Percentiles rank a stretch among this genome's conserved stretches.
phyloP scores from a whole-genome alignment of 2,797 vertebrate genomes.

The Dermochelys coriacea region DNA sequence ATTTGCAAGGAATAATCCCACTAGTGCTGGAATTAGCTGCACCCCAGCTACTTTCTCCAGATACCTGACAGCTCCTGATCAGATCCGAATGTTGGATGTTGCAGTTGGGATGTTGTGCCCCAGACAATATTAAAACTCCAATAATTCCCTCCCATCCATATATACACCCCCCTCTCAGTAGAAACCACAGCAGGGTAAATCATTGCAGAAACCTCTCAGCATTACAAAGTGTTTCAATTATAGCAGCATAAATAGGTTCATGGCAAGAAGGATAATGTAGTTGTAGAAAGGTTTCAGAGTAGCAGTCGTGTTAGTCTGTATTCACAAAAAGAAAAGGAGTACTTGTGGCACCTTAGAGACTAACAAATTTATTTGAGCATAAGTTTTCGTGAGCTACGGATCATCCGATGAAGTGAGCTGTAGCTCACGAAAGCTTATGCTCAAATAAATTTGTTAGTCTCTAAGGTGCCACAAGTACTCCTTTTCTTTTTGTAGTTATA shows the following conservation, averaged over 20 bases:
- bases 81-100: neutral
- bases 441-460: too few relatives aligned
- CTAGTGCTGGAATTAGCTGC: accelerated
- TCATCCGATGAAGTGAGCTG: too few relatives aligned
- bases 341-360: too few relatives aligned
- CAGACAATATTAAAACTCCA: neutral
- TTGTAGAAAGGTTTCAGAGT: neutral
- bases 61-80: accelerated
- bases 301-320: too few relatives aligned
- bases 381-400: too few relatives aligned
- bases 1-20: accelerated
- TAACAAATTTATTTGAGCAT: too few relatives aligned
- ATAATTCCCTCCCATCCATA: neutral
- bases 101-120: neutral
- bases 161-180: neutral
- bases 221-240: neutral
- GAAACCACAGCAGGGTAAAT: accelerated
- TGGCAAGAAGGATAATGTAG: neutral
- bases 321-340: too few relatives aligned
- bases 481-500: neutral
- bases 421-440: too few relatives aligned
- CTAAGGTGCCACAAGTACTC: too few relatives aligned
- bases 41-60: accelerated
- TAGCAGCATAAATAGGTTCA: neutral
- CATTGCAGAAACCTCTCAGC: neutral